Base-by-base conservation (phyloP, 2,113 vertebrate species). In the Salminus brasiliensis region DNA sequence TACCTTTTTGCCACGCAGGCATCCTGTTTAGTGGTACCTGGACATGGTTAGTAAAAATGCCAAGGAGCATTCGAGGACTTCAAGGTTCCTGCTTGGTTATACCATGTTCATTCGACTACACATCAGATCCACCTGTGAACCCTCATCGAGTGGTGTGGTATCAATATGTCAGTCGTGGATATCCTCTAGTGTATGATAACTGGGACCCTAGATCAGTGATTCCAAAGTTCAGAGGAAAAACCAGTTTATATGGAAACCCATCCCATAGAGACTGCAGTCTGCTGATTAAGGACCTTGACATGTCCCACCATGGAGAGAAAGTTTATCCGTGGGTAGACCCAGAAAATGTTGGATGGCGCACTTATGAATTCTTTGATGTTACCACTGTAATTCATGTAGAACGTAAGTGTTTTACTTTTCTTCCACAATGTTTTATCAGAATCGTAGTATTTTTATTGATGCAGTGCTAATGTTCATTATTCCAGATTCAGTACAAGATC, bases 241-340 rank as follows among this genome's bases (percentile, higher is more conserved):
- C 91, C 5, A 0, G 0, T 0, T 23, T 53, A 16, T 23, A 5
- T 1, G 0, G 0, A 39, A 23, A 0, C 0, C 0, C 3, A 5
- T 29, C 21, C 3, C 10, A 0, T 1, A 0, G 16, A 6, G 29
- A 77, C 10, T 90, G 90, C 69, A 88, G 68, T 77, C 82, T 92
- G 10, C 0, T 67, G 43, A 90, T 92, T 52, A 0, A 32, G 0
- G 41, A 41, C 6, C 60, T 91, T 63, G 43, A 0, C 0, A 13
- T 0, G 41, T 3, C 0, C 21, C 68, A 90, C 23, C 30, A 88
- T 66, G 27, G 57, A 66, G 69, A 89, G 66, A 88, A 7, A 72
- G 21, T 92, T 47, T 91, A 91, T 53, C 27, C 87, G 9, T 90
- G 90, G 89, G 83, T 91, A 5, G 90, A 90, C 74, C 90, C 88